Base-by-base conservation (phyloP, 1,140 invertebrate genomes). In the Colletes gigas region DNA sequence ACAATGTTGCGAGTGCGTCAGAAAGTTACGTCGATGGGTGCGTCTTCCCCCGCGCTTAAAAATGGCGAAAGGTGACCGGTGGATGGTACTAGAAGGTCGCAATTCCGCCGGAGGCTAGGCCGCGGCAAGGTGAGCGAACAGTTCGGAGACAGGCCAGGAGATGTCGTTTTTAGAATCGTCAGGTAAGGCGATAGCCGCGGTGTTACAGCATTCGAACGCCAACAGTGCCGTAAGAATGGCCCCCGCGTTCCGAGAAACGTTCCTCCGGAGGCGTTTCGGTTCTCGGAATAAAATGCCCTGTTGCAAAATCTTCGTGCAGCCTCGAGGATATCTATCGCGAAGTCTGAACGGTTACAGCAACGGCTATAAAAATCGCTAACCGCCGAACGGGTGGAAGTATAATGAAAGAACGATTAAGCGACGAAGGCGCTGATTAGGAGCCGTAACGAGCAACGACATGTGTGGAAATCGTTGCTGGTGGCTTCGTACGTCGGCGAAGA, bases 81-180 rank as follows among this genome's bases (percentile, higher is more conserved):
- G 81, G 86, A 86, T 88, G 88, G 81, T 81, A 85, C 78, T 63
- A 81, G 88, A 91, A 89, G 86, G 88, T 82, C 86, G 65, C 76
- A 73, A 88, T 88, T 87, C 76, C 65, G 90, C 92, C 90, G 69
- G 82, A 91, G 92, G 93, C 93, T 93, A 93, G 92, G 93, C 90
- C 92, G 84, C 76, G 84, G 87, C 92, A 93, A 93, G 93, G 92
- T 93, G 86, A 93, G 78, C 72, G 83, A 78, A 83, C 82, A 89
- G 86, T 91, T 83, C 76, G 62, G 21, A 81, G 72, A 88, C 68
- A 52, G 30, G 60, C 74, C 89, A 76, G 81, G 59, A 91, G 91
- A 89, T 92, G 91, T 88, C 91, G 89, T 75, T 52, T 30, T 77
- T 54, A 10, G 62, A 82, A 60, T 87, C 57, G 15, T 59, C 54